Evolutionary conservation across 35 echinoderm and acorn worm genomes (phyloP), one percentile per base, ranked within the genome.

Genomic region (Lytechinus variegatus): DNA sequence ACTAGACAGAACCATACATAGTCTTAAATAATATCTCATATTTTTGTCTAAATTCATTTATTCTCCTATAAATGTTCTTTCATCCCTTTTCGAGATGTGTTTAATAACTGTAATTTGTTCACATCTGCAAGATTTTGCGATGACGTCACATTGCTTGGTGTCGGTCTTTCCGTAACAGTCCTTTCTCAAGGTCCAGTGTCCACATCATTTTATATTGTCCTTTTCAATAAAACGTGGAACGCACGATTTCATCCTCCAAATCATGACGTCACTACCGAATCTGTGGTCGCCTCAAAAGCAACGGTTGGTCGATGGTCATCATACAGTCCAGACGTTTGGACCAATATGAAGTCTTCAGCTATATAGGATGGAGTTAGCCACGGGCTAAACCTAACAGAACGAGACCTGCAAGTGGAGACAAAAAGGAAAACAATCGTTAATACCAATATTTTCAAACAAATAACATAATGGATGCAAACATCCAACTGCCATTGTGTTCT

Each of bases 1-100:
- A 79, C 66, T 24, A 79, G 66, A 79, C 66, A 79, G 66, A 79
- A 79, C 66, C 14, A 79, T 24, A 79, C 7, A 79, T 79, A 79
- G 66, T 79, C 21, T 79, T 79, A 79, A 79, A 79, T 79, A 79
- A 79, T 79, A 79, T 79, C 66, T 79, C 19, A 79, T 79, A 79
- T 79, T 79, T 79, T 71, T 79, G 19, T 79, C 66, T 79, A 79
- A 79, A 79, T 79, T 24, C 0, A 27, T 79, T 79, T 79, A 24
- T 79, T 79, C 14, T 79, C n/a, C 66, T 79, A 79, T 79, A 79
- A 79, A 79, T 79, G 16, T 24, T 7, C 33, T 44, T 44, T 44
- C 33, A 6, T 79, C 66, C 4, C 4, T 79, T 79, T 79, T 7
- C n/a, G 19, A 16, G 66, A 79, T 4, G 66, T 79, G 66, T 44